Conservation (phyloP, 2,797 vertebrate genomes). For the Artibeus lituratus region DNA sequence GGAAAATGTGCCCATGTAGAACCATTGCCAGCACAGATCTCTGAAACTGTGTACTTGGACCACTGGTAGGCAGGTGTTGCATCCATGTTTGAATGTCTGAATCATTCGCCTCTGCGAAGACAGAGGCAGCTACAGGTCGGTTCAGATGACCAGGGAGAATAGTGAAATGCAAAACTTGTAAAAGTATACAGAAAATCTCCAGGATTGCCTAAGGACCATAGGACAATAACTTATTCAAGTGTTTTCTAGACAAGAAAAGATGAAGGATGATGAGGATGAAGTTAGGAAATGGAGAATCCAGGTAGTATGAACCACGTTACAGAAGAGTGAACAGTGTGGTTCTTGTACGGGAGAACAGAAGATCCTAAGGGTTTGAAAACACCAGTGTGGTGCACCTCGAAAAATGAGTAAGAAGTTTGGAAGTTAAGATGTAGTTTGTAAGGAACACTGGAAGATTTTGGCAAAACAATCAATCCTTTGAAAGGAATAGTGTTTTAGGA, state of each 20-base stretch:
- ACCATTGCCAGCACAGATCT: background rate
- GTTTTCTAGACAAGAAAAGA: background rate
- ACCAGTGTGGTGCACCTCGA: too few relatives aligned
- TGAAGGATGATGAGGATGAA: background rate
- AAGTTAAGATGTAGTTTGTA: background rate
- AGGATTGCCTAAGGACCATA: background rate
- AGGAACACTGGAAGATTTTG: background rate
- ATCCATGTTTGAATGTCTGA: background rate
- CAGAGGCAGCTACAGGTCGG: background rate
- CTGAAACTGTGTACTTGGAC: background rate
- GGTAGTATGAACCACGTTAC: background rate
- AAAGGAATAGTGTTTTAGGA: background rate
- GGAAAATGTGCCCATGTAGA: background rate
- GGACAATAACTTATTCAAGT: background rate
- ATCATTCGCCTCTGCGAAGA: background rate
- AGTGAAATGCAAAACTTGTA: slow-evolving; percentile 16
- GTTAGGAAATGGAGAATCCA: background rate
- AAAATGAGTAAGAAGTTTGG: background rate
- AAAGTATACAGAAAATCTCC: background rate
- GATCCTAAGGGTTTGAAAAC: background rate
- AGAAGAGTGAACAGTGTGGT: too few relatives aligned
- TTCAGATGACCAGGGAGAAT: slow-evolving; percentile 23
- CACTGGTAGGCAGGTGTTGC: background rate
- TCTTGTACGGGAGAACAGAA: background rate
- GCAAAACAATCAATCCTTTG: background rate